Conservation (phyloP, 2,888 invertebrate genomes). For the Ennomos fuscantarius region DNA sequence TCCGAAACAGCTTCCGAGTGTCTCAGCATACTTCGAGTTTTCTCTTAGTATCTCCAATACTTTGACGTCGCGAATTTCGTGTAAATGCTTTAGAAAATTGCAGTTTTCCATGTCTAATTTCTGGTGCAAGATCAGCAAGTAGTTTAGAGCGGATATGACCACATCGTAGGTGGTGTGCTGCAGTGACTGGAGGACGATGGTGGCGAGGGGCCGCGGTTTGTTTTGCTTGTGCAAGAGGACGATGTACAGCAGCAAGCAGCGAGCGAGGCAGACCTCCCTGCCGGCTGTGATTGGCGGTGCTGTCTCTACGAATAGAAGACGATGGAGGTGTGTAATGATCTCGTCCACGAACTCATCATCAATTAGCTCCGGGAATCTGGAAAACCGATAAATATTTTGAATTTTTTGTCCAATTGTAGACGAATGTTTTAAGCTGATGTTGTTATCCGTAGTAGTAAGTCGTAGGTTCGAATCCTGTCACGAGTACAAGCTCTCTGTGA, state of each 20-base stretch:
- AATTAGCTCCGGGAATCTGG: slow-evolving; percentile 6
- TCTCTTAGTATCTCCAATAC: neutral
- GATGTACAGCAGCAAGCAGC: slow-evolving; percentile 48
- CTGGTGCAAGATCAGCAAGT: slow-evolving; percentile 1
- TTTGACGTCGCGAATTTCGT: neutral
- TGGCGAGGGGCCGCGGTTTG: neutral
- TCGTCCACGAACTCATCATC: neutral
- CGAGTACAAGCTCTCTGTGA: no score
- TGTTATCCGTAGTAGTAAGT: no score
- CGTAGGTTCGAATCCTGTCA: no score
- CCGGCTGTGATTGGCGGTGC: neutral
- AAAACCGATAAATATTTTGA: neutral
- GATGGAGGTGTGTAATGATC: neutral
- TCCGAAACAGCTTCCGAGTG: slow-evolving; percentile 70
- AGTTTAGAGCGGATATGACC: neutral
- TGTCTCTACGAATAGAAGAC: neutral
- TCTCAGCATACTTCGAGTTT: neutral
- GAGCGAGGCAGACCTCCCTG: slow-evolving; percentile 3
- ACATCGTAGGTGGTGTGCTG: slow-evolving; percentile 2
- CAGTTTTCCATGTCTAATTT: neutral
- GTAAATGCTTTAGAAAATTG: neutral
- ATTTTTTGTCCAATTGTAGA: no score
- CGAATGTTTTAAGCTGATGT: no score
- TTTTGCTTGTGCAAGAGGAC: neutral
- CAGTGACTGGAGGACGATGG: neutral